Percentiles rank a stretch among this genome's conserved stretches.
Evolutionary conservation across 1,140 invertebrate species (phyloP).

Genomic region (Pogonomyrmex californicus): DNA sequence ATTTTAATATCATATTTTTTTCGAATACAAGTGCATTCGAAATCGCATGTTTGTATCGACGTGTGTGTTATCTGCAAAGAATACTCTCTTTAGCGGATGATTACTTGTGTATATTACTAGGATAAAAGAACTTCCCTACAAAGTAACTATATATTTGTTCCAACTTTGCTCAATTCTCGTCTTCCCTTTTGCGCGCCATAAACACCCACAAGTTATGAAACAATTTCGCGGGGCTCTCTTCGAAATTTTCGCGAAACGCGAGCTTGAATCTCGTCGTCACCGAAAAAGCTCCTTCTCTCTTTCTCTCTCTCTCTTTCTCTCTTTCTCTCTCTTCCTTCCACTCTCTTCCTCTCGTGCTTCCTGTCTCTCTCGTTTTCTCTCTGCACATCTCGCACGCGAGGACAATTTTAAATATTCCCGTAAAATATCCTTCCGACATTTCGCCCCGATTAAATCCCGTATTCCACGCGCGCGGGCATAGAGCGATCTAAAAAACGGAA

Average conservation of each 20-base stretch:
- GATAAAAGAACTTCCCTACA: slow-evolving; percentile 12
- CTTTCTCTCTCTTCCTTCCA: background rate
- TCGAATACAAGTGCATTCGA: background rate
- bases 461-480: slow-evolving; percentile 51
- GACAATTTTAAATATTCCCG: slow-evolving; percentile 64
- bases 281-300: slow-evolving; percentile 21
- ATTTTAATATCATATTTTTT: slow-evolving; percentile 2
- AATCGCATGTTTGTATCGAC: background rate
- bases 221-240: slow-evolving; percentile 53
- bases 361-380: background rate
- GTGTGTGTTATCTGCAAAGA: background rate
- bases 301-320: background rate
- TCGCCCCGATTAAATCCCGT: slow-evolving; percentile 64
- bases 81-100: background rate
- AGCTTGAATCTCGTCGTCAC: slow-evolving; percentile 50
- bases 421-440: slow-evolving; percentile 65
- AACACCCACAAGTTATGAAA: slow-evolving; percentile 62
- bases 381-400: slow-evolving; percentile 45
- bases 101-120: slow-evolving; percentile 13
- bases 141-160: slow-evolving; percentile 51
- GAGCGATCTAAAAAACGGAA: slow-evolving; percentile 40
- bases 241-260: slow-evolving; percentile 52
- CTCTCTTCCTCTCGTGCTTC: background rate
- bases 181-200: slow-evolving; percentile 44
- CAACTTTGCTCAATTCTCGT: slow-evolving; percentile 53